Evolutionary conservation across 2,888 invertebrate species (phyloP).

Genomic region (Lochmaea crataegi): DNA sequence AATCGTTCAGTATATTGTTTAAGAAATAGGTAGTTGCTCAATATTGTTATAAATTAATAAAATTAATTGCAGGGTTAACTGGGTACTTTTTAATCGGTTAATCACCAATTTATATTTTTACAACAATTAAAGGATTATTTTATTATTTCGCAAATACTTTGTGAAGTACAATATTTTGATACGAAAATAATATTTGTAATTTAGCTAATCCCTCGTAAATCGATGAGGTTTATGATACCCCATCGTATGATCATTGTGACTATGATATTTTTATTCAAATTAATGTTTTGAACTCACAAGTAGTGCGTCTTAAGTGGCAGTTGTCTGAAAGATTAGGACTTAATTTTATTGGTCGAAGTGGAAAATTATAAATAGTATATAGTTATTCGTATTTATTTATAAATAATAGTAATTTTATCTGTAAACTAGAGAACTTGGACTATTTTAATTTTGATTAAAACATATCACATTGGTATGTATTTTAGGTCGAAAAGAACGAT

Average conservation of each 20-base stretch:
- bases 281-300: too few species aligned
- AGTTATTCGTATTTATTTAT: too few species aligned
- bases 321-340: too few species aligned
- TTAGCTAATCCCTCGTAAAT: not conserved
- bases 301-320: too few species aligned
- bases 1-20: too few species aligned
- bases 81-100: not conserved
- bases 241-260: not conserved
- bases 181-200: not conserved
- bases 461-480: too few species aligned
- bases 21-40: not conserved
- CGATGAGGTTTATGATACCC: not conserved
- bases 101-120: not conserved
- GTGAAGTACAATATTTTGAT: not conserved
- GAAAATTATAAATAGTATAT: too few species aligned
- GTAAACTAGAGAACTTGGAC: too few species aligned
- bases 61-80: not conserved
- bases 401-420: too few species aligned
- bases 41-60: constrained; percentile 1
- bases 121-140: not conserved
- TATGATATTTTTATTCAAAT: not conserved
- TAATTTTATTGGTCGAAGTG: too few species aligned
- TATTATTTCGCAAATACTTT: not conserved
- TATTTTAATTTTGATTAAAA: too few species aligned
- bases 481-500: too few species aligned